Evolutionary conservation across 1,140 invertebrate genomes (phyloP), one percentile per base, ranked within the genome.

Genomic region (Drosophila littoralis): DNA sequence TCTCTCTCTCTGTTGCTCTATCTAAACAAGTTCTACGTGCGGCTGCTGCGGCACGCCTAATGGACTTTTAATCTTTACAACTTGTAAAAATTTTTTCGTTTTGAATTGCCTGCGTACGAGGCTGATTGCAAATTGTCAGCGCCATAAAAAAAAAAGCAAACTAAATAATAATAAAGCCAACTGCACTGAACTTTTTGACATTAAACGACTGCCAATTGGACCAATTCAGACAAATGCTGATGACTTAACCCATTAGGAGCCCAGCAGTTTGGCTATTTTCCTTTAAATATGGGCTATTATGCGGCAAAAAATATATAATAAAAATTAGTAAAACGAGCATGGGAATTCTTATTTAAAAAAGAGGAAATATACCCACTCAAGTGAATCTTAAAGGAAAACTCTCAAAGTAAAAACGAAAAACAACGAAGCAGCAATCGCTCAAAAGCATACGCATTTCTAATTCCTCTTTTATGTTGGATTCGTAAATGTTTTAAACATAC

Each of bases 41-140:
- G 32, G 43, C 52, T 61, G 68, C 40, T 48, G 45, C 52, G 52
- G 77, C 43, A 50, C 64, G 54, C 77, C 83, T 89, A 89, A 89
- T 89, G 84, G 85, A 89, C 74, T 81, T 84, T 89, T 89, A 89
- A 89, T 89, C 84, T 89, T 81, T 89, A 89, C 77, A 85, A 89
- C 80, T 89, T 84, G 77, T 81, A 89, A 75, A 75, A 89, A 38
- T 22, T 50, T 48, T 50, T 57, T 36, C 40, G 7, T 64, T 83
- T 79, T 75, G 76, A 83, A 79, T 76, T 64, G 50, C 45, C 42
- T 35, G 75, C 77, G 66, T 68, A 69, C 15, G 13, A 40, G 54
- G 42, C 61, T 76, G 77, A 81, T 79, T 68, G 77, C 77, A 65
- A 80, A 83, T 79, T 74, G 80, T 79, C 76, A 73, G 72, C 57